Conservation (phyloP, 53 echinoderm and acorn worm species). For the Henricia sp. region DNA sequence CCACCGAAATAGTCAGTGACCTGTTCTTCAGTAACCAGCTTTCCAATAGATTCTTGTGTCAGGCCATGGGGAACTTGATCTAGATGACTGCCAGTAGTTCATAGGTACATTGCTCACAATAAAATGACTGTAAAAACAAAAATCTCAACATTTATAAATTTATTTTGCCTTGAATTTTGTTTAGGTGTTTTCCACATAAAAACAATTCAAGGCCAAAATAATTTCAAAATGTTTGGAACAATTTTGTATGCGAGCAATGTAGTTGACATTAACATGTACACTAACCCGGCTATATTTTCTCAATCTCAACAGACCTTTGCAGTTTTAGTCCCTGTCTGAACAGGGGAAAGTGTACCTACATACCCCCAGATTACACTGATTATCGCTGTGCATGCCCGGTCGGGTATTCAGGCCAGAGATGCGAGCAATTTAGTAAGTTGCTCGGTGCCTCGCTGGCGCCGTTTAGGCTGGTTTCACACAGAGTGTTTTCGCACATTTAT, state of each 20-base stretch:
- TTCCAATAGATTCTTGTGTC: background rate
- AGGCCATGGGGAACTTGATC: background rate
- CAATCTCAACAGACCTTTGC: conserved; percentile 63
- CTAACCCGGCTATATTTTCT: background rate
- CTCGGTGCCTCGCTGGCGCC: background rate
- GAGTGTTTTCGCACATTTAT: no score
- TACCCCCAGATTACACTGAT: conserved; percentile 19
- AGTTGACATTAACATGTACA: conserved; percentile 14
- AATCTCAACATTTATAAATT: no score
- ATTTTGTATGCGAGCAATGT: background rate
- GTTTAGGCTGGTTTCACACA: no score
- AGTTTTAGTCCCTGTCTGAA: conserved; percentile 67
- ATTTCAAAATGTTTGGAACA: background rate
- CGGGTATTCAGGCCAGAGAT: conserved; percentile 25
- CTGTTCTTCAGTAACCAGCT: background rate
- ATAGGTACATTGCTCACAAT: no score
- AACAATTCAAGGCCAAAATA: no score
- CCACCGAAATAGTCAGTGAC: background rate
- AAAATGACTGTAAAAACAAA: no score
- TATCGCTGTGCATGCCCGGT: conserved; percentile 62
- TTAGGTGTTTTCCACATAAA: no score
- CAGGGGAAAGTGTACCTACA: conserved; percentile 56
- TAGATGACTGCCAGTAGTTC: background rate
- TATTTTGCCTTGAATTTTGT: no score
- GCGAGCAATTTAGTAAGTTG: conserved; percentile 54